Base-by-base conservation (phyloP, 2,113 vertebrate species). In the Oxyruncus cristatus region DNA sequence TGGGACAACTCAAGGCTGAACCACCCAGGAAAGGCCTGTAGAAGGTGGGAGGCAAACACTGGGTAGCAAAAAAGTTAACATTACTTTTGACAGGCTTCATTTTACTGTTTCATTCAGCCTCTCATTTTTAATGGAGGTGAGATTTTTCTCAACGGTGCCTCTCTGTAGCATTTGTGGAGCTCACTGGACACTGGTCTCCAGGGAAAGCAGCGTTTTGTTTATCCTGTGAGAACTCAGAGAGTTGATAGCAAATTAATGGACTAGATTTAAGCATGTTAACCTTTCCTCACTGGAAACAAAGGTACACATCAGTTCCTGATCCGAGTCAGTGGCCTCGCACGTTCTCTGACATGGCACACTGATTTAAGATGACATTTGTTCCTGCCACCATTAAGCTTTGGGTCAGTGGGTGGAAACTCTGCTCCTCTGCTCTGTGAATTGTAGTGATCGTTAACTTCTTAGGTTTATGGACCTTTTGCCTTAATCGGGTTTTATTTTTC, bases 281-380 rank as follows among this genome's bases (percentile, higher is more conserved):
- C 68, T 95, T 93, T 89, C 72, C 62, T 63, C 26, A 9, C 14
- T 32, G 85, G 67, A 72, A 65, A 47, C 63, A 76, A 89, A 90
- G 70, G 65, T 66, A 22, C 1, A 3, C 61, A 12, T 63, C 12
- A 1, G 62, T 35, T 62, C 72, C 90, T 80, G 80, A 72, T 70
- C 80, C 52, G 24, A 93, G 50, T 53, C 50, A 28, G 12, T 7
- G 13, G 76, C 68, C 52, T 19, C 28, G 35, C 3, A 8, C 14
- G 1, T 92, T 94, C 88, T 33, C 19, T 71, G 92, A 52, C 56
- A 8, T 19, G 55, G 41, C 58, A 81, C 55, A 46, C 70, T 59
- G 68, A 92, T 95, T 81, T 75, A 78, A 78, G 72, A 53, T 89
- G 74, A 81, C 65, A 73, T 92, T 86, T 93, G 22, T 67, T 92